Evolutionary conservation across 2,888 invertebrate genomes (phyloP), one percentile per base, ranked within the genome.

Genomic region (Drosophila bunnanda): DNA sequence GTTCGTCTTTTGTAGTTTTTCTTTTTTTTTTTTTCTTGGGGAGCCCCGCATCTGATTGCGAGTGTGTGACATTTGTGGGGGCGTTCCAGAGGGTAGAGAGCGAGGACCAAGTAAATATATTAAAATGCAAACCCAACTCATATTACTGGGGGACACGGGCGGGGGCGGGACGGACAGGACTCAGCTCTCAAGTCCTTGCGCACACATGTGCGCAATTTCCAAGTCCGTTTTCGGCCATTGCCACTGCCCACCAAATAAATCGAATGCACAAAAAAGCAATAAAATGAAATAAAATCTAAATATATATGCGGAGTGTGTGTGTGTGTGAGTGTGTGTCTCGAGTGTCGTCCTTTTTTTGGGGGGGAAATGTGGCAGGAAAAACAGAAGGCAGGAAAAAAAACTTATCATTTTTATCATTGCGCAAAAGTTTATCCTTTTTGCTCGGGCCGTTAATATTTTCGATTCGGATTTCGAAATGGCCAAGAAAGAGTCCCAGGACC

Each of bases 61-160:
- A 81, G 84, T 86, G 82, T 82, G 85, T 84, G 84, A 84, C 67
- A 78, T 72, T 67, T 76, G 78, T 50, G 61, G 64, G 61, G 57
- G 30, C 38, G 41, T 17, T 25, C 7, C 56, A 41, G 22, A 13
- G 41, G 41, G 41, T 6, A 43, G 64, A 20, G 43, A 15, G 43
- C 61, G 22, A 66, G 75, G 77, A 61, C 70, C 77, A 67, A 67
- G 67, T 67, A 87, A 82, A 85, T 85, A 87, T 87, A 87, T 87
- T 87, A 87, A 89, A 87, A 87, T 89, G 88, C 82, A 89, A 87
- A 87, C 88, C 86, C 86, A 85, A 89, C 89, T 87, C 89, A 89
- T 87, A 82, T 89, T 78, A 85, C 88, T 61, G 34, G 41, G 43
- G 56, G 20, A 20, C 58, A 38, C 54, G 17, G 39, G 38, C 61